Base-by-base conservation (phyloP, 2,888 invertebrate genomes). In the Drosophila melanosoma region DNA sequence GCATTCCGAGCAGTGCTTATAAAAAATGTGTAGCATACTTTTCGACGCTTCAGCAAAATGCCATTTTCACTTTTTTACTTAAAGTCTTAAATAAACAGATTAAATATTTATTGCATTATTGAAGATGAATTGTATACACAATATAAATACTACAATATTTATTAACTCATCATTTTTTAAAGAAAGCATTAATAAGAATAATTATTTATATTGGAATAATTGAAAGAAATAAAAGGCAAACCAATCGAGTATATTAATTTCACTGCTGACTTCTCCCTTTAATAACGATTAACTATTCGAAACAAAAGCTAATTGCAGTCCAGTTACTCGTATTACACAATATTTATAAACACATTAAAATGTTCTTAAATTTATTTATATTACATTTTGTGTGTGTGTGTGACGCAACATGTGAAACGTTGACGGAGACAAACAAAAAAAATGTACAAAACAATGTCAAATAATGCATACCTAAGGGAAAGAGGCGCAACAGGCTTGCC, bases 401-500 rank as follows among this genome's bases (percentile, higher is more conserved):
- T 42, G 33, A 52, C 42, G 69, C 66, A 68, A 73, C 65, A 63
- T 71, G 72, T 76, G 59, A 64, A 58, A 57, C 53, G 23, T 32
- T 45, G 38, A 5, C 57, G 61, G 8, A 20, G 63, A 23, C 32
- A 23, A 59, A 35, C 10, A 42, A 33, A 64, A 52, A 58, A 65
- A 53, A 63, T 42, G n/a, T 20, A 49, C 26, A 48, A 57, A 32
- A 26, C 35, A 60, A 64, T 63, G 61, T 36, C 67, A 65, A 73
- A 74, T 73, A 75, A 68, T 60, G 61, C 59, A 71, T 42, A 69
- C 68, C 78, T 72, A 15, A 65, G 63, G 70, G 68, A 58, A 29
- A 70, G 59, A 54, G 54, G 66, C 72, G 83, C 89, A 88, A 88
- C 87, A 87, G 83, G 89, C 75, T 51, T 26, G 42, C 17, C 15